Evolutionary conservation across 2,797 vertebrate species (phyloP), one percentile per base, ranked within the genome.

Genomic region (Gambelia wislizenii): DNA sequence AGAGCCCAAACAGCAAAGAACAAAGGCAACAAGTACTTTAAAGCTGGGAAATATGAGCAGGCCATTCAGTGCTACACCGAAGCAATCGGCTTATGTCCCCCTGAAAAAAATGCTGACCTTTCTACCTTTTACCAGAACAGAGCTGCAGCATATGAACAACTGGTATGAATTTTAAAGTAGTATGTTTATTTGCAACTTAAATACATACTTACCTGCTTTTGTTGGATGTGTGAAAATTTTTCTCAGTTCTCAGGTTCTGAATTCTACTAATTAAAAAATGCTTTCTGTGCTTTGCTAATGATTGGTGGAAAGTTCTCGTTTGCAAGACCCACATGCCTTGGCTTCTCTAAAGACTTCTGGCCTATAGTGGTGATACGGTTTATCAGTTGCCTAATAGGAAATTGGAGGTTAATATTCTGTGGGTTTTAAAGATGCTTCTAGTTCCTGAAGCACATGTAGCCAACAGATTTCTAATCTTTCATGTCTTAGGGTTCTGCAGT

Each of bases 91-190:
- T 95, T 99, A 70, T 99, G 99, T 91, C 99, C 99, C 72, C 96
- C 96, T 14, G 98, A 99, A 93, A 98, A 99, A 91, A 99, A 98
- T 91, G 92, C 96, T 1, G 99, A 99, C 91, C 97, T 99, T 95
- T 99, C 99, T 87, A 99, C 99, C 0, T 99, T 99, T 97, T 99
- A 98, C 97, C 99, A 99, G 96, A 99, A 99, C 96, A 98, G 99
- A 98, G 99, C 99, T 84, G 99, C 99, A 89, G 99, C 99, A 83
- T 99, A 97, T 74, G 99, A 99, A 92, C 99, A 99, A 92, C 97
- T 98, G 98, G 99, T 99, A 96, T 95, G 97, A 95, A 94, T 67
- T 33, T 4, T 91, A 27, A 85, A 33, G 22, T 84, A 77, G 25
- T 89, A 78, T 2, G 39, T 47, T 83, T 25, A 64, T 10, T 49